Evolutionary conservation across 2,888 invertebrate genomes (phyloP).

Genomic region (Lordiphosa fenestrarum): DNA sequence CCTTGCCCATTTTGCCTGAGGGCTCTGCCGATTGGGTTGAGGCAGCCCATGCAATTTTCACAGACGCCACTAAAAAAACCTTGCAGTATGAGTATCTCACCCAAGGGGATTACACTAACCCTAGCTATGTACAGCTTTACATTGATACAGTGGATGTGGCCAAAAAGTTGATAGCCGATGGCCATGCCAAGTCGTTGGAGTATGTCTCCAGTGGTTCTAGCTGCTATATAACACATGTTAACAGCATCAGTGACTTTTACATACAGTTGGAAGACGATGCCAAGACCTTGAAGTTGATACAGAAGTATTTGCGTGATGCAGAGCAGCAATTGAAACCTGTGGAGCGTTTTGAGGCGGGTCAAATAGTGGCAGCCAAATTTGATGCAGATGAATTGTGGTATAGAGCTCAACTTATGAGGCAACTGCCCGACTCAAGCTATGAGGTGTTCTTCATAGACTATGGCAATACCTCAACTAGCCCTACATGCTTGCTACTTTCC

Average conservation of each 20-base stretch:
- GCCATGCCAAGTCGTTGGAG: conserved; percentile 82
- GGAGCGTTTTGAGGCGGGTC: conserved; percentile 78
- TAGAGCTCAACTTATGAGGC: conserved; percentile 83
- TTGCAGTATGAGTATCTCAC: conserved; percentile 77
- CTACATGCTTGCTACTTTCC: conserved; percentile 83
- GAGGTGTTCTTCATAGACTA: conserved; percentile 86
- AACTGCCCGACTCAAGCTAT: conserved; percentile 81
- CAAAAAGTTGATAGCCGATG: conserved; percentile 83
- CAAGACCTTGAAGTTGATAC: conserved; percentile 83
- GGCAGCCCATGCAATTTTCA: conserved; percentile 82
- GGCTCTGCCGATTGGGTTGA: conserved; percentile 85
- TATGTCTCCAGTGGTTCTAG: conserved; percentile 82
- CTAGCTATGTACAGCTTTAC: conserved; percentile 84
- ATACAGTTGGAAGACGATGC: conserved; percentile 86
- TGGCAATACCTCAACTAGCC: conserved; percentile 84
- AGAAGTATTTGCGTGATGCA: conserved; percentile 81
- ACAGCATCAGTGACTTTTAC: conserved; percentile 89
- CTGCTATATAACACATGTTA: conserved; percentile 88
- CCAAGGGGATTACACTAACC: conserved; percentile 62
- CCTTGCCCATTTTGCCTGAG: conserved; percentile 85
- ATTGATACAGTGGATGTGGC: conserved; percentile 83
- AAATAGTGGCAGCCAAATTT: conserved; percentile 85
- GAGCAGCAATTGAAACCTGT: conserved; percentile 82
- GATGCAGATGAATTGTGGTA: conserved; percentile 86
- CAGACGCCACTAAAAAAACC: conserved; percentile 37